phyloP scores from a whole-genome alignment of 2,797 vertebrate species.

The Lutjanus campechanus region DNA sequence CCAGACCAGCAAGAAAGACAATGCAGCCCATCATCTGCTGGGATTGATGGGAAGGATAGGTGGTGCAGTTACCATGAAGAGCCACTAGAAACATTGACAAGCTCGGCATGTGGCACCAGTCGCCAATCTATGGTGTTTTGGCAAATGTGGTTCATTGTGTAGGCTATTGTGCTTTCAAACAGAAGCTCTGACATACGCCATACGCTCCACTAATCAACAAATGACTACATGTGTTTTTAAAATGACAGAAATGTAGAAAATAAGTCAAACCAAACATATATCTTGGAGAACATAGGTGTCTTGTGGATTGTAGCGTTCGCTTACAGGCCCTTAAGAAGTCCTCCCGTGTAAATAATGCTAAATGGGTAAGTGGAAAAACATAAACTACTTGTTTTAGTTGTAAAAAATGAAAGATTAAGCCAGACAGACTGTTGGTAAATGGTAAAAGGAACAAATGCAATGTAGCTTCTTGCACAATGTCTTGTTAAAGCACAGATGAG shows the following conservation, averaged over 20 bases:
- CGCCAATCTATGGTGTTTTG: conserved; percentile 54
- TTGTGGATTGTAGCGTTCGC: conserved; percentile 15
- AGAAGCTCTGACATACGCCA: background rate
- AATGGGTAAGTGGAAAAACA: background rate
- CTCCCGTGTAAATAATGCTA: background rate
- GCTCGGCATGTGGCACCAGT: conserved; percentile 70
- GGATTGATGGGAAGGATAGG: background rate
- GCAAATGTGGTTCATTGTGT: conserved; percentile 63
- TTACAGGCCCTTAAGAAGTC: conserved; percentile 66
- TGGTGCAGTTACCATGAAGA: conserved; percentile 62
- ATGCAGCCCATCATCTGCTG: background rate
- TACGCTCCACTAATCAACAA: no score
- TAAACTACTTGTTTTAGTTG: background rate
- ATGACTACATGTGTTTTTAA: fast-evolving
- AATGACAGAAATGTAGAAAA: background rate
- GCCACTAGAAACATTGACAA: conserved; percentile 65
- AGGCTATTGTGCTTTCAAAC: conserved; percentile 16
- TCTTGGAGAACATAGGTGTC: conserved; percentile 17
- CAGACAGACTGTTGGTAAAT: background rate
- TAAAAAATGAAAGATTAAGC: fast-evolving
- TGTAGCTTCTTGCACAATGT: background rate
- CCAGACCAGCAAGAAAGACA: conserved; percentile 6
- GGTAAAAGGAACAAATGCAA: background rate
- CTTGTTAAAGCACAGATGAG: conserved; percentile 47
- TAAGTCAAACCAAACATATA: conserved; percentile 18